These are phyloP conservation scores for Anarrhichthys ocellatus DNA, from an alignment of 2,113 vertebrate species.

Conservation along the genomic window DNA sequence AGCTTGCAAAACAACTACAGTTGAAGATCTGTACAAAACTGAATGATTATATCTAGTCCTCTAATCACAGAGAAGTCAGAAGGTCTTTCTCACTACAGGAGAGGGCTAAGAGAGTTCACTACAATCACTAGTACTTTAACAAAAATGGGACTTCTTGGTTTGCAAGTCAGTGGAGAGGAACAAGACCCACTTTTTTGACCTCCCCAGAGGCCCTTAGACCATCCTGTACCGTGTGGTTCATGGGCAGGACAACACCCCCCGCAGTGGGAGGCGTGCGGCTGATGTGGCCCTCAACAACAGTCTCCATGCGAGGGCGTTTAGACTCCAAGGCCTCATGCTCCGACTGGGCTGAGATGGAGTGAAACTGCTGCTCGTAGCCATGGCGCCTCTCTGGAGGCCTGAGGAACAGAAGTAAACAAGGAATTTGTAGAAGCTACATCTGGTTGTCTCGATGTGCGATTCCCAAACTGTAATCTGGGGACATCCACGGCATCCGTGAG, in stretches of 20 bases:
- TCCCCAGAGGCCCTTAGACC: constrained; percentile 89
- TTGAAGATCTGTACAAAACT: not conserved
- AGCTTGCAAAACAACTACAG: not conserved
- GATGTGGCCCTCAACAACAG: constrained; percentile 90
- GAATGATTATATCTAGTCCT: not conserved
- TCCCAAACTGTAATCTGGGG: not conserved
- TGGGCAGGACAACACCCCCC: constrained; percentile 83
- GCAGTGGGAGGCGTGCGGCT: constrained; percentile 82
- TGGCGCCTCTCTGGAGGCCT: constrained; percentile 97
- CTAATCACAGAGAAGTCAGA: not conserved
- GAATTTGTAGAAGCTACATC: constrained; percentile 17
- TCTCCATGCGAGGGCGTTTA: constrained; percentile 94
- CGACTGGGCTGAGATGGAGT: constrained; percentile 84
- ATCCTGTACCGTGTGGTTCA: constrained; percentile 90
- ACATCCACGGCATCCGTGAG: not conserved
- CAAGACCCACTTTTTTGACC: constrained; percentile 90
- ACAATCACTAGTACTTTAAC: not conserved
- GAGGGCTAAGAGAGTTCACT: not conserved
- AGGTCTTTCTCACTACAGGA: not conserved
- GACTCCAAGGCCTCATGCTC: constrained; percentile 92
- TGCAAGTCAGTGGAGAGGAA: not conserved
- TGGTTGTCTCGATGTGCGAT: not conserved
- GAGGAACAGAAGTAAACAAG: constrained; percentile 27
- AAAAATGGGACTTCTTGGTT: constrained; percentile 6
- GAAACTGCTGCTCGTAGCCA: constrained; percentile 94